Percentiles rank a stretch among this genome's conserved stretches.
These are phyloP conservation scores for Serrognathus titanus DNA, from an alignment of 2,888 invertebrate species.

Conservation along the genomic window DNA sequence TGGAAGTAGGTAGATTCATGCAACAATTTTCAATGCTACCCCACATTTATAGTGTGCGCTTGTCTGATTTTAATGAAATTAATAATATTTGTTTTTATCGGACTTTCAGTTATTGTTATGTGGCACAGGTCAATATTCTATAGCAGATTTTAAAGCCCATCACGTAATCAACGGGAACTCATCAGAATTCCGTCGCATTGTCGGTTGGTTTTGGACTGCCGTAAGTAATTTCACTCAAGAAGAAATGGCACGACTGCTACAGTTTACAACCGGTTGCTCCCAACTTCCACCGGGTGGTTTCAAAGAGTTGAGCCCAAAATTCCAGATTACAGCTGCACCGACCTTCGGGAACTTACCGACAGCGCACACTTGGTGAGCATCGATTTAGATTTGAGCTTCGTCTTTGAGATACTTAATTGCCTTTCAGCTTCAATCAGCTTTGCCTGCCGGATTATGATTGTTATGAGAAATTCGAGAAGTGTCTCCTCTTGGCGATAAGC, in stretches of 20 bases:
- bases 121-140: slow-evolving; percentile 89
- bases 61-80: slow-evolving; percentile 18
- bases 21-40: no score
- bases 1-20: slow-evolving; percentile 65
- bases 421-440: slow-evolving; percentile 86
- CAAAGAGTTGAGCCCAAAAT: slow-evolving; percentile 82
- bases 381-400: neutral
- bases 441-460: slow-evolving; percentile 93
- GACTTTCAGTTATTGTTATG: slow-evolving; percentile 76
- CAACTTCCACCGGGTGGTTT: slow-evolving; percentile 91
- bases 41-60: no score
- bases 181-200: slow-evolving; percentile 76
- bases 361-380: slow-evolving; percentile 83
- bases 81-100: slow-evolving; percentile 36
- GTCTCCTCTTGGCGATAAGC: slow-evolving; percentile 85
- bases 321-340: slow-evolving; percentile 88
- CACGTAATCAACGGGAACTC: slow-evolving; percentile 80
- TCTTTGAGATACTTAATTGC: slow-evolving; percentile 14
- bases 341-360: slow-evolving; percentile 89
- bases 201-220: slow-evolving; percentile 90
- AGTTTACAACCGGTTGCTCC: slow-evolving; percentile 91
- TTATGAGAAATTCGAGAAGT: slow-evolving; percentile 90
- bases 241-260: slow-evolving; percentile 87
- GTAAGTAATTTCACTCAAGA: slow-evolving; percentile 85
- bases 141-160: slow-evolving; percentile 85